These are phyloP conservation scores for Lasioglossum marginatum DNA, from an alignment of 2,888 invertebrate genomes.

Conservation along the genomic window DNA sequence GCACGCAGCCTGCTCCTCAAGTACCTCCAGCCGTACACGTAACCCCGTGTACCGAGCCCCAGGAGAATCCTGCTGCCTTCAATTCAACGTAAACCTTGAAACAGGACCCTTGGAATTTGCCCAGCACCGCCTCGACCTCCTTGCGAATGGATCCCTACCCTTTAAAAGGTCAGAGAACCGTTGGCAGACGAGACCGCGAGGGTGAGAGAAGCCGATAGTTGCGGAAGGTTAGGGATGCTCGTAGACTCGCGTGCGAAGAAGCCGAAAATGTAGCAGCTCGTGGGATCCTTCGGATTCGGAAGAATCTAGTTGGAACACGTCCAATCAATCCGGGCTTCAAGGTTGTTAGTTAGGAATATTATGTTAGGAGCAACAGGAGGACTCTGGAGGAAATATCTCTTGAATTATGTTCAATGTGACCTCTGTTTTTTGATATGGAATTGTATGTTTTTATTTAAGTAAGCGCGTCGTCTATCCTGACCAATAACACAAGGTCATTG, in stretches of 20 bases:
- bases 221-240: slow-evolving; percentile 3
- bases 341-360: neutral
- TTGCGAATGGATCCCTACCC: slow-evolving; percentile 40
- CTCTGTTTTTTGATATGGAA: neutral
- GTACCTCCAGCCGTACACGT: slow-evolving; percentile 50
- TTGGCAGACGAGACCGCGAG: neutral
- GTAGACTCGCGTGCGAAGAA: neutral
- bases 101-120: slow-evolving; percentile 57
- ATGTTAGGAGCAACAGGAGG: neutral
- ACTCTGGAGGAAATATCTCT: too few relatives aligned
- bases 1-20: slow-evolving; percentile 69
- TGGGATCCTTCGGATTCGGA: neutral
- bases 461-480: neutral
- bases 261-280: neutral
- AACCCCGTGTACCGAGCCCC: slow-evolving; percentile 1
- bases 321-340: neutral
- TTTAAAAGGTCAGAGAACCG: slow-evolving; percentile 10
- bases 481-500: neutral
- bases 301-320: neutral
- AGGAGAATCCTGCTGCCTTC: neutral
- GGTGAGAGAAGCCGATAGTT: neutral
- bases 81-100: slow-evolving; percentile 51
- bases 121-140: slow-evolving; percentile 13
- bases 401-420: neutral
- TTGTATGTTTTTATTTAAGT: neutral